Evolutionary conservation across 2,113 vertebrate genomes (phyloP).

Genomic region (Passerina amoena): DNA sequence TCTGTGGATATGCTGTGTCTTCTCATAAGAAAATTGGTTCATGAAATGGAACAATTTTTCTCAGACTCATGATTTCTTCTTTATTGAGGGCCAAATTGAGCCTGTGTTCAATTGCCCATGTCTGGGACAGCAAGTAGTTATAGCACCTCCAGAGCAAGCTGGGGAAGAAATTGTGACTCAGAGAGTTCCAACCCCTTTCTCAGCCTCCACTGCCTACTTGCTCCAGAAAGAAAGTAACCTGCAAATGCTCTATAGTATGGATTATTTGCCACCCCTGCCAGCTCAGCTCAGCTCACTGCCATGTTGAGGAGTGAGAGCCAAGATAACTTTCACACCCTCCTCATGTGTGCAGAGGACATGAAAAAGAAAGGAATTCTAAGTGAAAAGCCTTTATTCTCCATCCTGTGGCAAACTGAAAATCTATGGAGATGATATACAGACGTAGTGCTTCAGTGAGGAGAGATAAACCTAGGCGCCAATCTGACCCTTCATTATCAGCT

Average conservation of each 20-base stretch:
- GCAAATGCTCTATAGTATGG: neutral
- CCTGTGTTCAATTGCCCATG: constrained; percentile 46
- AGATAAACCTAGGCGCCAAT: neutral
- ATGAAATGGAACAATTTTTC: constrained; percentile 67
- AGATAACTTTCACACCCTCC: constrained; percentile 22
- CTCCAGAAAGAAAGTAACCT: constrained; percentile 46
- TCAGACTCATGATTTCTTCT: constrained; percentile 64
- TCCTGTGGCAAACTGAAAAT: neutral
- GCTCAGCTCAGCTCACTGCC: constrained; percentile 19
- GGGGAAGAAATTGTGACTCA: constrained; percentile 33
- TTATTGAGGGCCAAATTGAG: constrained; percentile 66
- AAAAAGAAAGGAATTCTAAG: neutral
- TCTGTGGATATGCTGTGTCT: constrained; percentile 57
- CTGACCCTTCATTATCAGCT: neutral
- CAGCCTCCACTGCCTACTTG: constrained; percentile 16
- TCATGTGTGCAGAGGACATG: neutral
- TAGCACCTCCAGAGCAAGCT: constrained; percentile 5
- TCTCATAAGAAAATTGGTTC: constrained; percentile 66
- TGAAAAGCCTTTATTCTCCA: neutral
- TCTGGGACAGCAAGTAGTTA: constrained; percentile 51
- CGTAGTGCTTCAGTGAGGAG: neutral
- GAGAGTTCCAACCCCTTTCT: constrained; percentile 9
- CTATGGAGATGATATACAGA: neutral
- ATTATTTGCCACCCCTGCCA: constrained; percentile 29
- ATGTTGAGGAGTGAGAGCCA: neutral